phyloP scores from a whole-genome alignment of 2,888 invertebrate species.

The Cataglyphis cursor region DNA sequence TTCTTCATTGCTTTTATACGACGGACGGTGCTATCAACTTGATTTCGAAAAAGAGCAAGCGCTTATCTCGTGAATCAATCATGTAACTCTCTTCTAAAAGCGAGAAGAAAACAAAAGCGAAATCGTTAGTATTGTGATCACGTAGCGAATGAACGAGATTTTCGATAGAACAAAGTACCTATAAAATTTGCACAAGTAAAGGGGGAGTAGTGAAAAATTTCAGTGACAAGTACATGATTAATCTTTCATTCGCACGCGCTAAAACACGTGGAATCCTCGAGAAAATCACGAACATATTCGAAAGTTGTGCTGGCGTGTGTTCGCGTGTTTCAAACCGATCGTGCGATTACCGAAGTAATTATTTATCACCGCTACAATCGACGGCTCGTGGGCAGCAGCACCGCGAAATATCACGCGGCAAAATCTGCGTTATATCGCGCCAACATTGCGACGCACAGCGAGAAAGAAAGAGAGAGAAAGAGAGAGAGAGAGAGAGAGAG shows the following conservation, averaged over 20 bases:
- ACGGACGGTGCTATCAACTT: slow-evolving; percentile 5
- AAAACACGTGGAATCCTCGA: slow-evolving; percentile 27
- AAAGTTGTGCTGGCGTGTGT: slow-evolving; percentile 3
- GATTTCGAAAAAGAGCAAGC: neutral
- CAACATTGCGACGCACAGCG: neutral
- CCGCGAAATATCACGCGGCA: slow-evolving; percentile 56
- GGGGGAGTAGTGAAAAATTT: slow-evolving; percentile 38
- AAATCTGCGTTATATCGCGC: slow-evolving; percentile 60
- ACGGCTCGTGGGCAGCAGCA: slow-evolving; percentile 53
- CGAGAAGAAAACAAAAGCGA: neutral
- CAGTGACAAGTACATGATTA: slow-evolving; percentile 32
- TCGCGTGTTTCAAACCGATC: slow-evolving; percentile 55
- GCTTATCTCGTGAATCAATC: neutral
- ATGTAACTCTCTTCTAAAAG: neutral
- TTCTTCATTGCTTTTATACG: slow-evolving; percentile 26
- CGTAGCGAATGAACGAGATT: neutral
- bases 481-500: slow-evolving; percentile 14
- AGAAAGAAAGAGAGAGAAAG: neutral
- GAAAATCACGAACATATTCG: slow-evolving; percentile 38
- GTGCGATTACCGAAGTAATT: slow-evolving; percentile 67
- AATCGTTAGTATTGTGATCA: slow-evolving; percentile 24
- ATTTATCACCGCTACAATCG: slow-evolving; percentile 71
- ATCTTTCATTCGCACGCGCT: slow-evolving; percentile 11
- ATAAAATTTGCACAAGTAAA: slow-evolving; percentile 22
- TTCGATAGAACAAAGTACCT: slow-evolving; percentile 6